Evolutionary conservation across 2,888 invertebrate species (phyloP).

Genomic region (Anoplius nigerrimus): DNA sequence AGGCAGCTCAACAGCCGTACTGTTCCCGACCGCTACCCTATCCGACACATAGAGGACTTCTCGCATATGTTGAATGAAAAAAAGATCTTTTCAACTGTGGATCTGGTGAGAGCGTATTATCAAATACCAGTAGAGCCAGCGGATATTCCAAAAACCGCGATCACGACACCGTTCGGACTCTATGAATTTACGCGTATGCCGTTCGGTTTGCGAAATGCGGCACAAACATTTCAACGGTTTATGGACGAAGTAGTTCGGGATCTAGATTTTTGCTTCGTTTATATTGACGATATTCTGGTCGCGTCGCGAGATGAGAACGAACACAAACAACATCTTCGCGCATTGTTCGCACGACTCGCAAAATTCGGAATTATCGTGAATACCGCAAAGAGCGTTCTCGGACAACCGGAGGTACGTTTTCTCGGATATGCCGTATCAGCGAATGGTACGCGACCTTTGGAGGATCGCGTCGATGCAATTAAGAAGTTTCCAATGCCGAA

Average conservation of each 20-base stretch:
- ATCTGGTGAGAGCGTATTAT: neutral
- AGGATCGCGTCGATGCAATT: neutral
- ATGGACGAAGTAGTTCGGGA: neutral
- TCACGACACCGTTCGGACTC: conserved; percentile 4
- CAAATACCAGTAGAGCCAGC: too few relatives aligned
- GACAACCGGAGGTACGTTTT: neutral
- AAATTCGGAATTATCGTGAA: neutral
- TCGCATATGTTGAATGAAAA: conserved; percentile 13
- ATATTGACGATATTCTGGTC: conserved; percentile 6
- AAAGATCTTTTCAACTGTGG: conserved; percentile 24
- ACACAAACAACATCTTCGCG: neutral
- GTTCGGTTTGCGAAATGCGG: conserved; percentile 50
- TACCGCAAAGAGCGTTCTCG: neutral
- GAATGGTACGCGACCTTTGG: neutral
- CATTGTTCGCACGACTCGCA: neutral
- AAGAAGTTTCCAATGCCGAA: neutral
- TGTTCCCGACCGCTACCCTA: conserved; percentile 28
- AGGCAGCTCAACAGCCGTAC: conserved; percentile 22
- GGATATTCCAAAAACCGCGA: conserved; percentile 19
- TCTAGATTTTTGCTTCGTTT: neutral
- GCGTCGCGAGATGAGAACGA: neutral
- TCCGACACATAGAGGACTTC: conserved; percentile 32
- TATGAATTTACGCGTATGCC: conserved; percentile 12
- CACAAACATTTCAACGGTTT: conserved; percentile 18
- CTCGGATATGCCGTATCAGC: neutral